Conservation (phyloP, 2,888 invertebrate species). For the Coelopa pilipes region DNA sequence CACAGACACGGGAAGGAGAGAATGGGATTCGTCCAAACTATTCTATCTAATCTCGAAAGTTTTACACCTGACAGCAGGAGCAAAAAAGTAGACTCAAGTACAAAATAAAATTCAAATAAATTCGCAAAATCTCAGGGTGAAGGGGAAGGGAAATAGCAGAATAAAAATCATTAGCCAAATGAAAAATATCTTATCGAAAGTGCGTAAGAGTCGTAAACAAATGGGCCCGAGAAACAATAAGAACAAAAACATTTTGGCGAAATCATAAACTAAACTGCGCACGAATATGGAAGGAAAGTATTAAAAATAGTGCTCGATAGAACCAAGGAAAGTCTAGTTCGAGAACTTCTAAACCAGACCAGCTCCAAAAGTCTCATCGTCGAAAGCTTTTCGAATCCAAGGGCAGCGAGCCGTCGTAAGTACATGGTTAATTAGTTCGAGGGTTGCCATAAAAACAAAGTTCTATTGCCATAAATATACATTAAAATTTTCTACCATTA, state of each 20-base stretch:
- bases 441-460: too few relatives aligned
- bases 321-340: too few relatives aligned
- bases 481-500: too few relatives aligned
- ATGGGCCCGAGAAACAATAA: neutral
- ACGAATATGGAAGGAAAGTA: neutral
- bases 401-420: too few relatives aligned
- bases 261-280: conserved; percentile 1
- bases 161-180: neutral
- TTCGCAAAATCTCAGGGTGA: conserved; percentile 22
- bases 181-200: conserved; percentile 26
- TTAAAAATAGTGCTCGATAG: neutral
- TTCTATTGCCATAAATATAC: too few relatives aligned
- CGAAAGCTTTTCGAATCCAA: too few relatives aligned
- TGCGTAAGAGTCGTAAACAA: conserved; percentile 27
- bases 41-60: too few relatives aligned
- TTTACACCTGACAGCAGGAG: too few relatives aligned
- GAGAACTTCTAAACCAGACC: too few relatives aligned
- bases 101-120: neutral
- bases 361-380: too few relatives aligned
- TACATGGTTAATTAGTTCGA: too few relatives aligned
- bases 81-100: too few relatives aligned
- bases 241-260: conserved; percentile 2
- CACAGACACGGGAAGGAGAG: neutral
- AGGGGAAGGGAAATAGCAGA: neutral
- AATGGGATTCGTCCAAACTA: neutral